phyloP scores from a whole-genome alignment of 2,888 invertebrate species.

The Papilio protenor region DNA sequence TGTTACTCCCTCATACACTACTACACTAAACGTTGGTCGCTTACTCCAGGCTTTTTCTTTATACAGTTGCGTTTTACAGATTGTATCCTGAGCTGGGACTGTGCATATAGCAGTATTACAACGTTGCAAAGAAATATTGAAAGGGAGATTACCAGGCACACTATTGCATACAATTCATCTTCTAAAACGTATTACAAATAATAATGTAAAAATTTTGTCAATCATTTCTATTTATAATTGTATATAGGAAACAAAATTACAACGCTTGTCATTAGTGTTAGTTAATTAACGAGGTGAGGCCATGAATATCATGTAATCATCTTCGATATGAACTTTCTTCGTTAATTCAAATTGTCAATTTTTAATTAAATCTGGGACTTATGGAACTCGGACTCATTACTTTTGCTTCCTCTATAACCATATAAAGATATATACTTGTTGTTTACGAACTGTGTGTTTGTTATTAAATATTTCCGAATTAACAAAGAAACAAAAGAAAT shows the following conservation, averaged over 20 bases:
- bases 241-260: neutral
- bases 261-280: too few relatives aligned
- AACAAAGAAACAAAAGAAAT: too few relatives aligned
- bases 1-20: slow-evolving; percentile 49
- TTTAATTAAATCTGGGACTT: neutral
- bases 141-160: neutral
- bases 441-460: too few relatives aligned
- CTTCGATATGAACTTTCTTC: slow-evolving; percentile 4
- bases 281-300: slow-evolving; percentile 1
- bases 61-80: neutral
- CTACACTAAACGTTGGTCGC: slow-evolving; percentile 43
- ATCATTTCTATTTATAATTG: neutral
- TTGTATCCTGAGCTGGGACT: neutral
- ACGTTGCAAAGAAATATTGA: neutral
- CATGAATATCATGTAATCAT: neutral
- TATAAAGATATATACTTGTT: too few relatives aligned
- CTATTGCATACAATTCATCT: neutral
- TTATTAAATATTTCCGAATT: too few relatives aligned
- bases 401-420: too few relatives aligned
- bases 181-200: neutral
- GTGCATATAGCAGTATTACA: neutral
- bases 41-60: neutral
- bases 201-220: neutral
- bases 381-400: too few relatives aligned
- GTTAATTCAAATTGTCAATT: neutral